phyloP scores from a whole-genome alignment of 2,888 invertebrate genomes.

The Phortica magna region DNA sequence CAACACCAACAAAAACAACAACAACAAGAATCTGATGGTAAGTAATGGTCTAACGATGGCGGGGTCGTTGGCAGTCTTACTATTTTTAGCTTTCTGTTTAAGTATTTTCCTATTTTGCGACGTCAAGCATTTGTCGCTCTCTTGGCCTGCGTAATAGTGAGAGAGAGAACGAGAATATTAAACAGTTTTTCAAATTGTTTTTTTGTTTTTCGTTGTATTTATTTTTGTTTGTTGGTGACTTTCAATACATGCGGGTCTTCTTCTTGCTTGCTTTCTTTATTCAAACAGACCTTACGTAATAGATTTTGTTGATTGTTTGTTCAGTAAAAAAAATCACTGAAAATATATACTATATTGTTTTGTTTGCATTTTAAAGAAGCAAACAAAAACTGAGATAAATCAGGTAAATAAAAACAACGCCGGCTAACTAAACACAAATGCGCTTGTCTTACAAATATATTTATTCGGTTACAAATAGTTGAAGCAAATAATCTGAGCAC shows the following conservation, averaged over 20 bases:
- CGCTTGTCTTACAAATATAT: not conserved
- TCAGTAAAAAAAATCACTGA: not conserved
- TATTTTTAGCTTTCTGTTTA: not conserved
- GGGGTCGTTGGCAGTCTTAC: not conserved
- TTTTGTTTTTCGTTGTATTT: conserved; percentile 11
- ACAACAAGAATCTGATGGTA: not conserved
- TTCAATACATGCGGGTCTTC: not conserved
- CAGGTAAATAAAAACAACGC: no score
- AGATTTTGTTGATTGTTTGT: not conserved
- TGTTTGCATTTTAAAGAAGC: no score
- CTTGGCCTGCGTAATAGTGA: not conserved
- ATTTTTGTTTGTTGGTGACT: not conserved
- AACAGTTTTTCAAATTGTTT: not conserved
- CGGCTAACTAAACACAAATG: no score
- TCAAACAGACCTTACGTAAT: conserved; percentile 4
- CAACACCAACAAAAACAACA: not conserved
- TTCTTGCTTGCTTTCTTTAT: not conserved
- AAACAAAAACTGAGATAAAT: no score
- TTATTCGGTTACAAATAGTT: not conserved
- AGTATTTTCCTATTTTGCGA: not conserved
- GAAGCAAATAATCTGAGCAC: not conserved
- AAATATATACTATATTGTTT: not conserved
- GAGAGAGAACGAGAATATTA: no score
- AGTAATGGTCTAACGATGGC: not conserved
- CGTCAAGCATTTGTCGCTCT: no score